Base-by-base conservation (phyloP, 2,888 invertebrate species). In the Phyllotreta cruciferae region DNA sequence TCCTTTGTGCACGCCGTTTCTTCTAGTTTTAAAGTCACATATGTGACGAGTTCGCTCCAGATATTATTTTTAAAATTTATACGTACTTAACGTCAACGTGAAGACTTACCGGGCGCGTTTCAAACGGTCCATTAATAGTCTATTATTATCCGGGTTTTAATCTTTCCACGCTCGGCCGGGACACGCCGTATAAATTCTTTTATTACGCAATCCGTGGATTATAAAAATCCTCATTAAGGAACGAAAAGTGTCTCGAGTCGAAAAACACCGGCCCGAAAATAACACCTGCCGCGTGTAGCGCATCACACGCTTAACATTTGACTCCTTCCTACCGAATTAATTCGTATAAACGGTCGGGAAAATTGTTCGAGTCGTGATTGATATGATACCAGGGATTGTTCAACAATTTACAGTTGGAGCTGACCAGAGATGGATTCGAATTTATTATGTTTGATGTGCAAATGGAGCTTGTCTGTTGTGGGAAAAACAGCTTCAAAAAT, bases 281-380 rank as follows among this genome's bases (percentile, higher is more conserved):
- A 58, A 58, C 58, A 58, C 58, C 58, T 58, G 58, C 58, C 50
- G 50, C 13, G 58, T 49, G 49, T 57, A 57, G 37, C 57, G 49
- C 50, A 57, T 57, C 57, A 57, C 49, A 35, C 39, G 14, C 24
- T 50, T 50, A 41, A n/a, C 50, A 13, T 58, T 50, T 50, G 42
- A 58, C 49, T 57, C 50, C 11, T 34, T 57, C 50, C 11, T 34
- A 35, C 41, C 41, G 36, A 58, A 58, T 50, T 58, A 58, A 58
- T 58, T 58, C 58, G 35, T 58, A 50, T 50, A 58, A 58, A 58
- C 58, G 50, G 50, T 58, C 50, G 50, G 42, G 50, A 50, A 58
- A 58, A 58, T 41, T 58, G 36, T 58, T 47, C 50, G 41, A 35
- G 42, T 35, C 9, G 14, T 41, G 58, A 58, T 58, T 58, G 58